Evolutionary conservation across 2,888 invertebrate genomes (phyloP), one percentile per base, ranked within the genome.

Genomic region (Epinotia bilunana): DNA sequence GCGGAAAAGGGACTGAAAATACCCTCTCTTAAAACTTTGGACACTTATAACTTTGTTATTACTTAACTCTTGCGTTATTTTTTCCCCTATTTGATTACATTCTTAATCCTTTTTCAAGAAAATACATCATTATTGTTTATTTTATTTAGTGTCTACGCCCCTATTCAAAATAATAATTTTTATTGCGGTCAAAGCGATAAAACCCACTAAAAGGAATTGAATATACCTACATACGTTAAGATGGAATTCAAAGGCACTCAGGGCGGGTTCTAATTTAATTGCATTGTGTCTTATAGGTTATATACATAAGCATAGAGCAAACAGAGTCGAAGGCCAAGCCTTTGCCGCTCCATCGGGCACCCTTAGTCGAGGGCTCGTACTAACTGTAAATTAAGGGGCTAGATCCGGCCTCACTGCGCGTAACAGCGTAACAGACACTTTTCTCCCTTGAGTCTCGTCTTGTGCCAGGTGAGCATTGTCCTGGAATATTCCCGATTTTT

Each of bases 261-360:
- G 62, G 62, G 7, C 55, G 62, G 46, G n/a, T 64, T 74, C 58
- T 64, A 61, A 71, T 72, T 71, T 61, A 75, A 75, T 75, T 75
- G 74, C 71, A 75, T 67, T 75, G 65, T 60, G 60, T 70, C 28
- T 62, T 43, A 55, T 62, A 75, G 61, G 64, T 28, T 70, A 55
- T 53, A n/a, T n/a, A n/a, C n/a, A n/a, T n/a, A n/a, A n/a, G n/a
- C 64, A 53, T 13, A 74, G 46, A 55, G 74, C 49, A 65, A 74
- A 71, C 70, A 64, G 49, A 49, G 58, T 70, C 70, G 69, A 77
- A 77, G 78, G 77, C 67, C 77, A 72, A 63, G 62, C 49, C 64
- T 49, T 62, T 67, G 61, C 64, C 76, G 81, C 76, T 79, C 73
- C 80, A 80, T 76, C 77, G 77, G 72, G 73, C 79, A 78, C 78